phyloP scores from a whole-genome alignment of 2,797 vertebrate species.

The Rhincodon typus region DNA sequence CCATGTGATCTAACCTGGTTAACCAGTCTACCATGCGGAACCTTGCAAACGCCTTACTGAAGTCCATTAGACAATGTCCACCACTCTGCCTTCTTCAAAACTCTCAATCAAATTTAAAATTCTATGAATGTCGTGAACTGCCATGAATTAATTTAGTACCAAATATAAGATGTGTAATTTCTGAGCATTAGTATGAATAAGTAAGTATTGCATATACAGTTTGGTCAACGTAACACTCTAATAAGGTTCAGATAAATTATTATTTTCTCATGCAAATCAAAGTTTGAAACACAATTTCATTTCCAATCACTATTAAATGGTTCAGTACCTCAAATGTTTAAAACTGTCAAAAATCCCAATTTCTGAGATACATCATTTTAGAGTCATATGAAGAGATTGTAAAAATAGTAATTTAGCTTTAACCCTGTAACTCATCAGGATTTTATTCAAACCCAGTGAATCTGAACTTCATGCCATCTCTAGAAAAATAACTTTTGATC shows the following conservation, averaged over 20 bases:
- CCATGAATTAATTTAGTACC: background rate
- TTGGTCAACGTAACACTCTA: background rate
- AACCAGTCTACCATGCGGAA: too few species aligned
- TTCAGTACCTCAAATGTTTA: background rate
- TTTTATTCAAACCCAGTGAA: background rate
- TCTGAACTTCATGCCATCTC: background rate
- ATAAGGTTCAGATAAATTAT: background rate
- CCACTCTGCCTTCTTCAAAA: too few species aligned
- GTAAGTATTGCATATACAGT: background rate
- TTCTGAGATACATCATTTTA: background rate
- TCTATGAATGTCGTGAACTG: background rate
- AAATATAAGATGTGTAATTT: background rate
- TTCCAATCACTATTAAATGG: constrained; percentile 4
- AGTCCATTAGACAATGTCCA: too few species aligned
- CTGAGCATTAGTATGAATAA: background rate
- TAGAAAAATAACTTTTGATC: too few species aligned
- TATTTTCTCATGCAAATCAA: constrained; percentile 12
- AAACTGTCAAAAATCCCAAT: background rate
- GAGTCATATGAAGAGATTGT: background rate
- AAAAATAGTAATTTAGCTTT: background rate
- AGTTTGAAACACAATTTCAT: constrained; percentile 24
- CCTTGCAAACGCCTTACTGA: too few species aligned
- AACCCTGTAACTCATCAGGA: background rate
- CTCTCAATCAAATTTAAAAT: background rate
- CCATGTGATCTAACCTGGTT: too few species aligned